Conservation (phyloP, 2,797 vertebrate species). For the Phrynocephalus forsythii region DNA sequence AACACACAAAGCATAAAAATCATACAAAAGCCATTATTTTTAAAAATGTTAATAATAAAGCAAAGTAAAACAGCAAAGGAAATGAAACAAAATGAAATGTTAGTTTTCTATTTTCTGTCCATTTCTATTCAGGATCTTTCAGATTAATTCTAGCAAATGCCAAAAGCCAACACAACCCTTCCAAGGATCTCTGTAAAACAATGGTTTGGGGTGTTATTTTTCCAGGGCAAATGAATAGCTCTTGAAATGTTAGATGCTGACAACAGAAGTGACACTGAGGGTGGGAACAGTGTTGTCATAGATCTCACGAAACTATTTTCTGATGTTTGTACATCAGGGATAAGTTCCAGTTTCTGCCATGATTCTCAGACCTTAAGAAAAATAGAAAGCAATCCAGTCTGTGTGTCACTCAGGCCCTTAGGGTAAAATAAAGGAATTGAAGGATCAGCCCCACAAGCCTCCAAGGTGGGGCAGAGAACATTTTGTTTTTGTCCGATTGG, state of each 20-base stretch:
- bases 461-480: too few relatives aligned
- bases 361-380: neutral
- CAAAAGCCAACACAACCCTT: neutral
- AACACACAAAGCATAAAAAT: too few relatives aligned
- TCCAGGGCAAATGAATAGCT: conserved; percentile 1
- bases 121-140: neutral
- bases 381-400: neutral
- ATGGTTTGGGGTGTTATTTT: neutral
- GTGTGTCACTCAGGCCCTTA: neutral
- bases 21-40: too few relatives aligned
- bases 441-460: neutral
- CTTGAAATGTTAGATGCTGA: neutral
- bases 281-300: neutral
- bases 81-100: too few relatives aligned
- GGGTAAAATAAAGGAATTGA: neutral
- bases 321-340: neutral
- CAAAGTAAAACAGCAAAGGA: too few relatives aligned
- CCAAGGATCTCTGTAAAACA: neutral
- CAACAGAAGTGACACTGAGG: neutral
- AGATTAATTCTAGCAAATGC: neutral
- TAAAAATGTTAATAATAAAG: too few relatives aligned
- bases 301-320: neutral
- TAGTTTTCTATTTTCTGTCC: too few relatives aligned
- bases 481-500: neutral
- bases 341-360: neutral